Evolutionary conservation across 2,888 invertebrate species (phyloP).

Genomic region (Caenorhabditis japonica): DNA sequence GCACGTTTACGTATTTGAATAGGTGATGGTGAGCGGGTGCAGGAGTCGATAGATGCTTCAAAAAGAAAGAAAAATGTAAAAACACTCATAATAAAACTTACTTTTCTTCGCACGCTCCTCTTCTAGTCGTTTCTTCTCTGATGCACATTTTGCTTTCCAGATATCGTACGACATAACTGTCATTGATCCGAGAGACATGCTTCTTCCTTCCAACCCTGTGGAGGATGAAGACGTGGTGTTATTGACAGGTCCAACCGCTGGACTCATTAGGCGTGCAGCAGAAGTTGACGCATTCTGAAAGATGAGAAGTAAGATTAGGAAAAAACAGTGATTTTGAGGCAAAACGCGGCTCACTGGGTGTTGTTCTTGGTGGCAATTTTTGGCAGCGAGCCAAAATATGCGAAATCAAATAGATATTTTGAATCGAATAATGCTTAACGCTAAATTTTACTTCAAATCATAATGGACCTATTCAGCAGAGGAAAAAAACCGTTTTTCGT

Average conservation of each 20-base stretch:
- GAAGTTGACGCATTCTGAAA: constrained; percentile 29
- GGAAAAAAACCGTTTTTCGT: too few species aligned
- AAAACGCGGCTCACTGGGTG: too few species aligned
- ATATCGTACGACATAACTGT: constrained; percentile 70
- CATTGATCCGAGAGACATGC: constrained; percentile 63
- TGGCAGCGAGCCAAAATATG: too few species aligned
- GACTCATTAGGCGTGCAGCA: constrained; percentile 11
- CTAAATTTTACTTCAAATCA: too few species aligned
- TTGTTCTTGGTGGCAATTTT: too few species aligned
- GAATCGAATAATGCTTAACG: too few species aligned
- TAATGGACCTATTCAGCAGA: too few species aligned
- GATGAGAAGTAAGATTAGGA: too few species aligned
- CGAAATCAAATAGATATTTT: too few species aligned
- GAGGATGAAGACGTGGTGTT: neutral
- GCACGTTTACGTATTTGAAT: constrained; percentile 54
- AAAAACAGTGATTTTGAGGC: too few species aligned
- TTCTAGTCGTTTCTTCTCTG: constrained; percentile 60
- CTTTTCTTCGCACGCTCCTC: constrained; percentile 39
- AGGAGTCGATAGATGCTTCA: constrained; percentile 26
- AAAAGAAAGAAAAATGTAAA: neutral
- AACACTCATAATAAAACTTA: neutral
- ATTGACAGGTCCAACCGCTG: neutral
- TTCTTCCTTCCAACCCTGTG: constrained; percentile 55
- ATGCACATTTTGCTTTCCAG: constrained; percentile 66
- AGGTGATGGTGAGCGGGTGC: constrained; percentile 37